Conservation (phyloP, 2,888 invertebrate species). For the Hemithea aestivaria region DNA sequence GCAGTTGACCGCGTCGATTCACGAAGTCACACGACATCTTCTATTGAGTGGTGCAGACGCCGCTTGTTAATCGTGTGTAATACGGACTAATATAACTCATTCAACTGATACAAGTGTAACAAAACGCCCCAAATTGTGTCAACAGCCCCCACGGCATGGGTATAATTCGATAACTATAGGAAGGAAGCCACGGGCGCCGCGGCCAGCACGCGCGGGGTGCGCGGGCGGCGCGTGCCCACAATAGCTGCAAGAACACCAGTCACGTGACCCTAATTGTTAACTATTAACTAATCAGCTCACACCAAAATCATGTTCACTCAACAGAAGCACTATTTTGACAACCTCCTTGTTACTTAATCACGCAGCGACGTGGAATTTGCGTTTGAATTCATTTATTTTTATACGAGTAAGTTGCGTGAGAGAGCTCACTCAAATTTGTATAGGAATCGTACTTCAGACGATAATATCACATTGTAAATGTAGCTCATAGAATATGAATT, state of each 20-base stretch:
- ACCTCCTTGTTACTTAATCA: not conserved
- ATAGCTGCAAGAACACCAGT: not conserved
- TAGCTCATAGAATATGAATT: no score
- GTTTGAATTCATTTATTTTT: no score
- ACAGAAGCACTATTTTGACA: constrained; percentile 8
- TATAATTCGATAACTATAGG: constrained; percentile 30
- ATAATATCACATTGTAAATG: no score
- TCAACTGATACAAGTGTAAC: constrained; percentile 16
- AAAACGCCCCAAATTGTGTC: constrained; percentile 32
- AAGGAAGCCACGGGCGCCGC: constrained; percentile 46
- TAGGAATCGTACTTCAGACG: no score
- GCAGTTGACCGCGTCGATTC: no score
- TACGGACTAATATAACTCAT: constrained; percentile 11
- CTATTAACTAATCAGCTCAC: constrained; percentile 17
- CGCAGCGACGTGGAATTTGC: no score
- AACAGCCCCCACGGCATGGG: constrained; percentile 23
- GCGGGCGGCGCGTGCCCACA: constrained; percentile 19
- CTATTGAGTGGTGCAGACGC: no score
- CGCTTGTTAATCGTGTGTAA: not conserved
- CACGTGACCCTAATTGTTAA: constrained; percentile 11
- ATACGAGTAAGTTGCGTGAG: constrained; percentile 4
- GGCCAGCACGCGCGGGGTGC: constrained; percentile 16
- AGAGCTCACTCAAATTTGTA: no score
- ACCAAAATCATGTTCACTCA: constrained; percentile 16
- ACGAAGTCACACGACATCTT: no score